Evolutionary conservation across 1,140 invertebrate genomes (phyloP), one percentile per base, ranked within the genome.

Genomic region (Venturia canescens): DNA sequence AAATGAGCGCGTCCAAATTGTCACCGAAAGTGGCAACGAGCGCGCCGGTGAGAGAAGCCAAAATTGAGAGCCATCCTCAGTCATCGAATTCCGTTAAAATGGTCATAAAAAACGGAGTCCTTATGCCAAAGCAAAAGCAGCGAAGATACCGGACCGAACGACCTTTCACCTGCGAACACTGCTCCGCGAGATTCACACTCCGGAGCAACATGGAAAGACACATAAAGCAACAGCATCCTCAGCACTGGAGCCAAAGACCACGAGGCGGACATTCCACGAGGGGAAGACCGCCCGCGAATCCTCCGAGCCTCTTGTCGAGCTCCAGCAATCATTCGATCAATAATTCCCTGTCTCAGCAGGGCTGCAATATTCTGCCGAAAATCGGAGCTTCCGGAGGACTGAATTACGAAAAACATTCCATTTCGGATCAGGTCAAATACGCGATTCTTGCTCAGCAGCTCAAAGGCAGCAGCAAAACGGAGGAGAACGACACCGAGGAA

Each of bases 191-290:
- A 69, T 98, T 98, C 86, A 98, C 97, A 0, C 89, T 98, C 0
- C 93, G 97, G 9, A 98, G 97, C 9, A 98, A 98, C 86, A 98
- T 98, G 97, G 97, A 98, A 89, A 92, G 97, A 0, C 97, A 98
- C 82, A 96, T 98, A 0, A 98, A 98, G 88, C 97, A 98, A 84
- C 97, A 98, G 85, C 97, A 98, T 92, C 97, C 97, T 0, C 96
- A 97, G 72, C 95, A 94, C 83, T 98, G 97, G 96, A 96, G 95
- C 69, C 95, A 96, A 78, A 91, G 96, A 66, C 95, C 96, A 82
- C 92, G 94, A 80, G 93, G 86, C 63, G 92, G 88, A 26, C 90
- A 92, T 21, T 93, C 92, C 15, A 92, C 92, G 2, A 86, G 92
- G 53, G 90, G 93, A 15, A 90, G 93, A 85, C 91, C 92, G 5